Evolutionary conservation across 2,888 invertebrate genomes (phyloP), one percentile per base, ranked within the genome.

Genomic region (Leptopilina drosophilae): DNA sequence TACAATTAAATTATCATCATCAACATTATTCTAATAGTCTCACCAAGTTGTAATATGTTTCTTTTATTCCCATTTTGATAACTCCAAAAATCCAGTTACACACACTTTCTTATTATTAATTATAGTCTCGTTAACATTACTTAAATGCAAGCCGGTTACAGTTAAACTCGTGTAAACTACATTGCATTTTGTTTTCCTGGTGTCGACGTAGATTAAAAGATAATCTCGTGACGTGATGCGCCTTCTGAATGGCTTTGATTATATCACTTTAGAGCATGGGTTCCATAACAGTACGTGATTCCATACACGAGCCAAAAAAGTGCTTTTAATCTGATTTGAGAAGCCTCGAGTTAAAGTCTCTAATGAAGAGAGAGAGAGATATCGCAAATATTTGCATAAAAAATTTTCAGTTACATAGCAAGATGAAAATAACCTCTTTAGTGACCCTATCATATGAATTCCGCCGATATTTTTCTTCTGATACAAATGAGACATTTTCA

Each of bases 141-240:
- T 53, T 53, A 14, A 69, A 69, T 53, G 26, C 7, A 69, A 69
- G 33, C 69, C 69, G 14, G 69, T 56, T 73, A 56, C 73, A 14
- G 56, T 56, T 73, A 56, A 15, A 73, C 33, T 73, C 56, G 73
- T 73, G 49, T 33, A 73, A 73, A 56, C 56, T 73, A 56, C 53
- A 56, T 53, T 73, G 73, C 56, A 73, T 73, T 33, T 56, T 56
- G 56, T 56, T 56, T 73, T 73, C 73, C 73, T 73, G 33, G 73
- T 73, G 73, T 73, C 73, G 69, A 69, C 69, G 69, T 53, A 56
- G 69, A 69, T 69, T 69, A 53, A 56, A 69, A 53, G 53, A 69
- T 69, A 69, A 66, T 42, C 66, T 42, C 66, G 26, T 49, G 56
- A 56, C 56, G 53, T 73, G 53, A 73, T 56, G 56, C 33, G 33